These are phyloP conservation scores for Callionymus lyra DNA, from an alignment of 2,113 vertebrate genomes.

Conservation along the genomic window DNA sequence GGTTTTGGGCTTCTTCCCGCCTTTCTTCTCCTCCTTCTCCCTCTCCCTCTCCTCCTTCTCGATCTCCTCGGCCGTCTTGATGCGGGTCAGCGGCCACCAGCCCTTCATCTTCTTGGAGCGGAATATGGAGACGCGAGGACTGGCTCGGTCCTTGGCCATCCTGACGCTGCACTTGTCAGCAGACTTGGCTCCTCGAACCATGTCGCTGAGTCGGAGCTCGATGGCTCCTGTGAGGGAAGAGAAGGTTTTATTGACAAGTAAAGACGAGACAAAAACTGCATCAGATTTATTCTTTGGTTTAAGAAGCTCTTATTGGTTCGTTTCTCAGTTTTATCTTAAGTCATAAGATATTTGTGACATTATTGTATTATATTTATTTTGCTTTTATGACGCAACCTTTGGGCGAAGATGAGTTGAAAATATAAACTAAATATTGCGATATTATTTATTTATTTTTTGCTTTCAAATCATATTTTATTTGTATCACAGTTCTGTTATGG, in stretches of 20 bases:
- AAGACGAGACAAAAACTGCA: too few species aligned
- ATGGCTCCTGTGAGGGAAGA: conserved; percentile 63
- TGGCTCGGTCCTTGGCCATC: conserved; percentile 75
- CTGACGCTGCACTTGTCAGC: conserved; percentile 71
- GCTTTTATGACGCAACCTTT: too few species aligned
- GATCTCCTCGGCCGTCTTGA: conserved; percentile 72
- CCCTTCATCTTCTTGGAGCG: conserved; percentile 79
- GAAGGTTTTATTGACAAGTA: background rate
- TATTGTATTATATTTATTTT: too few species aligned
- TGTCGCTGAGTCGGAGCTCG: conserved; percentile 78
- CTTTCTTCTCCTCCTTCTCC: conserved; percentile 60
- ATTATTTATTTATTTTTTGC: too few species aligned
- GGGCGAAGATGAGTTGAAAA: too few species aligned
- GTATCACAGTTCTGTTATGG: too few species aligned
- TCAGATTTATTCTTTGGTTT: too few species aligned
- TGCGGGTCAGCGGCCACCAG: conserved; percentile 87
- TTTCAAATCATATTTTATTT: too few species aligned
- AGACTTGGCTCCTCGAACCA: conserved; percentile 76
- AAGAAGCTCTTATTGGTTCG: too few species aligned
- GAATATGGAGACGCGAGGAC: conserved; percentile 82
- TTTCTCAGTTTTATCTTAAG: too few species aligned
- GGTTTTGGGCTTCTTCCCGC: conserved; percentile 46
- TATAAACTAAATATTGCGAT: too few species aligned
- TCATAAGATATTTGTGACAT: too few species aligned
- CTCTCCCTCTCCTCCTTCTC: conserved; percentile 71